Conservation (phyloP, 2,888 invertebrate species). For the Heliconius ethilla region DNA sequence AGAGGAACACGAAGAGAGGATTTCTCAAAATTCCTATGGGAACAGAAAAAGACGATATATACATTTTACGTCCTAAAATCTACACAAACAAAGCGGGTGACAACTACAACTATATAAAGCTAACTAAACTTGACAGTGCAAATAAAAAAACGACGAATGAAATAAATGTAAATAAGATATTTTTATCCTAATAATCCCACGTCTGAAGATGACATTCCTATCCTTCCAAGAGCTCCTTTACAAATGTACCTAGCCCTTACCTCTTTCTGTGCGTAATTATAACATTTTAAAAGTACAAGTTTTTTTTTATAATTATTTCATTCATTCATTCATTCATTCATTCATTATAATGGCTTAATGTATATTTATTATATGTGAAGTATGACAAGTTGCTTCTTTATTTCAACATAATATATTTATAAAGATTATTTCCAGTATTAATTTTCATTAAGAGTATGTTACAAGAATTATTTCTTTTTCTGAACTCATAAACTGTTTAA, state of each 20-base stretch:
- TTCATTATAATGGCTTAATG: constrained; percentile 4
- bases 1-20: too few species aligned
- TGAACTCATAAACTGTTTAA: too few species aligned
- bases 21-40: too few species aligned
- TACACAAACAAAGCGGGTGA: background rate
- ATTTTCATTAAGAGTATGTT: too few species aligned
- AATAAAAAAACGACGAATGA: background rate
- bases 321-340: constrained; percentile 20
- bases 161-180: constrained; percentile 14
- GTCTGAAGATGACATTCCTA: constrained; percentile 24
- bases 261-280: constrained; percentile 19
- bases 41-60: too few species aligned
- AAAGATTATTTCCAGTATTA: too few species aligned
- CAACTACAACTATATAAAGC: background rate
- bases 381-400: background rate
- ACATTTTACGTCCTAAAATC: too few species aligned
- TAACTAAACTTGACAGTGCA: background rate
- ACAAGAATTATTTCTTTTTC: too few species aligned
- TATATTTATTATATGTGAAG: background rate
- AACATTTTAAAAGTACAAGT: constrained; percentile 3
- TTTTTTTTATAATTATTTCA: constrained; percentile 17
- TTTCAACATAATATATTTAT: too few species aligned
- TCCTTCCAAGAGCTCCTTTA: constrained; percentile 22
- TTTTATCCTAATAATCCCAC: constrained; percentile 17
- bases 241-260: constrained; percentile 2